phyloP scores from a whole-genome alignment of 1,140 invertebrate genomes.

The Zaprionus inermis region DNA sequence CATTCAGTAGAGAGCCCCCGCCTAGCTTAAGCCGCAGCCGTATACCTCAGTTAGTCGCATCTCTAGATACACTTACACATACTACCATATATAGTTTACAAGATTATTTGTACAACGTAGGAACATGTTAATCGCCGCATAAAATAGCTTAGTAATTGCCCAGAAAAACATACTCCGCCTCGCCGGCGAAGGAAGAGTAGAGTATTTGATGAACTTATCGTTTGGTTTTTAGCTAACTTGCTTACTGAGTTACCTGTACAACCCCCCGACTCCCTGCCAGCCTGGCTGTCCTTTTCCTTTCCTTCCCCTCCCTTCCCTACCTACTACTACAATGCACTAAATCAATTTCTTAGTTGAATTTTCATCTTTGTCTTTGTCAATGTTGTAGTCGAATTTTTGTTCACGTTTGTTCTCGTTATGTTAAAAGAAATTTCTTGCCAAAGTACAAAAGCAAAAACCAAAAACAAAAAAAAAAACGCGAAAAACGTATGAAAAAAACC shows the following conservation, averaged over 20 bases:
- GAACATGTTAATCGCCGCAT: constrained; percentile 82
- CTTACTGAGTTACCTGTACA: constrained; percentile 77
- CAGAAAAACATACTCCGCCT: background rate
- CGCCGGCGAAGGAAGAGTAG: background rate
- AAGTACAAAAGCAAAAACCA: constrained; percentile 66
- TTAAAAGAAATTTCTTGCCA: constrained; percentile 75
- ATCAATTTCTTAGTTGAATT: constrained; percentile 81
- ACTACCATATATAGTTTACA: constrained; percentile 33
- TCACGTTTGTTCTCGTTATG: constrained; percentile 81
- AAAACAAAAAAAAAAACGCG: constrained; percentile 30
- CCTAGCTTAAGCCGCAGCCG: constrained; percentile 20
- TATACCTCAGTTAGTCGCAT: constrained; percentile 72
- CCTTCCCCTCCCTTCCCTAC: background rate
- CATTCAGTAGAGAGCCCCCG: constrained; percentile 38
- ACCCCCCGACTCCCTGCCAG: constrained; percentile 3
- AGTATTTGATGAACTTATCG: constrained; percentile 31
- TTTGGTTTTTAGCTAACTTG: constrained; percentile 66
- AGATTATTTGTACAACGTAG: constrained; percentile 67
- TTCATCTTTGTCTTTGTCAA: constrained; percentile 63
- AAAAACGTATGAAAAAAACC: constrained; percentile 59
- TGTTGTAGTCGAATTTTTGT: constrained; percentile 82
- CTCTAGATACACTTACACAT: constrained; percentile 44
- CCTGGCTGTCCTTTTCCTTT: background rate
- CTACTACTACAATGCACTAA: constrained; percentile 57
- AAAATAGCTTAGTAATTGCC: constrained; percentile 54